Base-by-base conservation (phyloP, 2,113 vertebrate genomes). In the Hyaena hyaena region DNA sequence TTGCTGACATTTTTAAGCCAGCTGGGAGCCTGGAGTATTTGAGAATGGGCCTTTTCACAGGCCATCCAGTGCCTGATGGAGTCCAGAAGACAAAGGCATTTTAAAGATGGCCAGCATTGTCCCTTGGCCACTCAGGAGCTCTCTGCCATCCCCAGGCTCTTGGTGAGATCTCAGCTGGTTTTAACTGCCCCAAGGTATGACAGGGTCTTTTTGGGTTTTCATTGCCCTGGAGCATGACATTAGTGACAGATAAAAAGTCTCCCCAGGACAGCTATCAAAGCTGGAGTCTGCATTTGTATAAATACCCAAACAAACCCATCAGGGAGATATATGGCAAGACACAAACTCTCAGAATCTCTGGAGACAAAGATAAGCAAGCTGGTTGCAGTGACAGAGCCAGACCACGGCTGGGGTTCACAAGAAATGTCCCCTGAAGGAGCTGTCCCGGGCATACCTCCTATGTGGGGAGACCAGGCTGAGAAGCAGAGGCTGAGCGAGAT, bases 1-100 rank as follows among this genome's bases (percentile, higher is more conserved):
- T 39, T 65, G 65, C 73, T 92, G 90, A 90, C 83, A 93, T 94
- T 90, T 81, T 87, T 11, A 89, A 95, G 93, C 63, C 89, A 93
- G 68, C 74, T 83, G 43, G 83, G 74, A 97, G 55, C n/a, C 58
- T 79, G 55, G 90, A 94, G 93, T 80, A 88, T 50, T 68, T 33
- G 73, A 66, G 88, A 88, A 48, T 6, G 21, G 74, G 24, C 19
- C 12, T 86, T 65, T 84, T 76, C 65, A 71, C 50, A 65, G 58
- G 80, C 81, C 63, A 1, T 21, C 10, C 68, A 81, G 23, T 53
- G 68, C 55, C 65, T 33, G 73, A 55, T 2, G 10, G 68, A 77
- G 73, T 33, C 4, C 31, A 65, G 31, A 66, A 80, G 81, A 88
- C 77, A 87, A 9, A 26, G 69, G 66, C 33, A 43, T 58, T n/a